Evolutionary conservation across 2,797 vertebrate genomes (phyloP), one percentile per base, ranked within the genome.

Genomic region (Brotogeris chrysoptera): DNA sequence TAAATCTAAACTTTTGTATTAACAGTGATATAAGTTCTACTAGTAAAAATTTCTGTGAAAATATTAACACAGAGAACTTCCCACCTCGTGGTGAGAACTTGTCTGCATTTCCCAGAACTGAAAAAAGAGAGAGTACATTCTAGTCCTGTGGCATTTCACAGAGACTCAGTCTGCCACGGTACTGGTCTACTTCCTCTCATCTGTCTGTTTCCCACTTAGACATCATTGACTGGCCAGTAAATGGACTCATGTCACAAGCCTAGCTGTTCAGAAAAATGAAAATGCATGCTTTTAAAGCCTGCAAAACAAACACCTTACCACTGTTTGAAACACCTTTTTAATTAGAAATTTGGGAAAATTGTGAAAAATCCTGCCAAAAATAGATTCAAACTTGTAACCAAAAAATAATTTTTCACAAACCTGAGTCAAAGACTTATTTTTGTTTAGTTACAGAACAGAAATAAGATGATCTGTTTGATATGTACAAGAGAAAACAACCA

Each of bases 401-500:
- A 28, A 63, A 72, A 32, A 50, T 13, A 73, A 70, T 3, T 7
- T 71, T 85, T 47, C 47, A 80, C 39, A 91, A 80, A 77, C 6
- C 41, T 25, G 43, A 92, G 47, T 70, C 32, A 85, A 88, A 88
- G 66, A 12, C 25, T 46, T 49, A 69, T 68, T 83, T 92, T 78
- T 49, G 66, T 16, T 46, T 9, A 76, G 57, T 32, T 30, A 64
- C 36, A 70, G 41, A 85, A 85, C 57, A 80, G 55, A 94, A 95
- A 80, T 32, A 87, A 0, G 0, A 19, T 4, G 8, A 82, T 6
- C 2, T 47, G 16, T 59, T 61, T 20, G 32, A 52, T 34, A 53
- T 1, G 9, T 46, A 61, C 47, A 77, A 90, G 76, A 13, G 41
- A 76, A 92, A 70, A 80, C 4, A 7, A 83, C 13, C 27, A 57